Evolutionary conservation across 1,140 invertebrate genomes (phyloP).

Genomic region (Watersipora subatra): DNA sequence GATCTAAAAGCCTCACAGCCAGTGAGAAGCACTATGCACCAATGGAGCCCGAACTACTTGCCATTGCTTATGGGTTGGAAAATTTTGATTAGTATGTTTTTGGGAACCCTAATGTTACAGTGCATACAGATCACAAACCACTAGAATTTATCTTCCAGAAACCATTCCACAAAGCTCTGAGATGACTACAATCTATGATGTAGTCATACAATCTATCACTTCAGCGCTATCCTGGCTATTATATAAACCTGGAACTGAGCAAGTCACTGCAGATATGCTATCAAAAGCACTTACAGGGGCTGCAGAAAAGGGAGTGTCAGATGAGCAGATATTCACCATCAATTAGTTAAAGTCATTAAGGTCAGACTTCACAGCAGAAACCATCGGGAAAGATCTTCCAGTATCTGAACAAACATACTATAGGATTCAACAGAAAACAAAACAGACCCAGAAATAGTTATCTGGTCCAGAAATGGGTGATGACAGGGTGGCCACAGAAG

Average conservation of each 20-base stretch:
- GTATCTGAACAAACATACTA: neutral
- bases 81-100: conserved; percentile 38
- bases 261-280: neutral
- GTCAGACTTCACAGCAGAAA: neutral
- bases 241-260: conserved; percentile 10
- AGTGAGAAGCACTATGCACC: conserved; percentile 32
- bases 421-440: conserved; percentile 4
- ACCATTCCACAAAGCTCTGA: conserved; percentile 14
- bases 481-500: conserved; percentile 8
- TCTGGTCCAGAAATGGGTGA: too few relatives aligned
- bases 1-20: conserved; percentile 22
- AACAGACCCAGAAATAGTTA: too few relatives aligned
- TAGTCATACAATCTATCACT: too few relatives aligned
- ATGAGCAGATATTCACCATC: neutral
- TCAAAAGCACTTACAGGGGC: neutral
- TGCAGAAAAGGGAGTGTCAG: neutral
- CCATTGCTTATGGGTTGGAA: conserved; percentile 26
- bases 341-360: neutral
- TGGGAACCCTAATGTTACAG: conserved; percentile 12
- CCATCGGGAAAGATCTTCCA: neutral
- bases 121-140: conserved; percentile 16
- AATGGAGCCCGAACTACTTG: conserved; percentile 42
- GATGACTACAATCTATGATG: conserved; percentile 18
- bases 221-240: conserved; percentile 13
- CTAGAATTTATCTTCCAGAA: conserved; percentile 17